A percentile compares a stretch with the other conserved stretches of the same genome.
Conservation (phyloP, 2,797 vertebrate species). For the Sebastes wilsoni region DNA sequence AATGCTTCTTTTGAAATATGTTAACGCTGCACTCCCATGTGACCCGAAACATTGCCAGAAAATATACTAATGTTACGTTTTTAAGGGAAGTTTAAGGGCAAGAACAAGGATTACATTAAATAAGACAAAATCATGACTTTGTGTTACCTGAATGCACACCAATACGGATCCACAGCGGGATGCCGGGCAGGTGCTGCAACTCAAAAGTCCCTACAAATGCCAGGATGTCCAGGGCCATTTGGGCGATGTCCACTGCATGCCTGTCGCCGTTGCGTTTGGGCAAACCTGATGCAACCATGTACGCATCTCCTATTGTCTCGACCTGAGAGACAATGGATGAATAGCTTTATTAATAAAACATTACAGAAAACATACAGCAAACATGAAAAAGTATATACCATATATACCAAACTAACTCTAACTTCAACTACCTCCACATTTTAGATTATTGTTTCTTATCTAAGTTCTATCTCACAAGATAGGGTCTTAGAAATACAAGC, state of each 20-base stretch:
- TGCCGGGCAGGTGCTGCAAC: conserved; percentile 91
- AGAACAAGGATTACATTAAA: not conserved
- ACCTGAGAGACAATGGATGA: conserved; percentile 78
- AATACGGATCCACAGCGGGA: conserved; percentile 97
- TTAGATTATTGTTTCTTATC: not conserved
- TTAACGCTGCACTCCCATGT: not conserved
- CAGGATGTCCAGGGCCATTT: conserved; percentile 96
- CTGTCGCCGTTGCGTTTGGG: conserved; percentile 93
- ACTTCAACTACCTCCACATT: not conserved
- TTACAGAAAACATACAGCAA: not conserved
- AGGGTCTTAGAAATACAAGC: not conserved
- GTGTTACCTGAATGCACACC: conserved; percentile 94
- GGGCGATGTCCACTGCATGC: conserved; percentile 93
- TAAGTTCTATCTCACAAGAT: not conserved
- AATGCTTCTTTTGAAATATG: not conserved
- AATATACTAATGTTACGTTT: not conserved
- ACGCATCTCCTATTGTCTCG: conserved; percentile 97
- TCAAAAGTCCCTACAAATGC: conserved; percentile 94
- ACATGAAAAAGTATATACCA: too few relatives aligned
- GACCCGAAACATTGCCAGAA: not conserved
- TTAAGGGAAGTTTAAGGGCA: not conserved
- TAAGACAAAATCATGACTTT: not conserved
- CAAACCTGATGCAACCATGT: conserved; percentile 96
- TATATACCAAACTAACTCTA: not conserved
- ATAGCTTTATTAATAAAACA: not conserved